phyloP scores from a whole-genome alignment of 2,888 invertebrate species.

The Metopia argyrocephala region DNA sequence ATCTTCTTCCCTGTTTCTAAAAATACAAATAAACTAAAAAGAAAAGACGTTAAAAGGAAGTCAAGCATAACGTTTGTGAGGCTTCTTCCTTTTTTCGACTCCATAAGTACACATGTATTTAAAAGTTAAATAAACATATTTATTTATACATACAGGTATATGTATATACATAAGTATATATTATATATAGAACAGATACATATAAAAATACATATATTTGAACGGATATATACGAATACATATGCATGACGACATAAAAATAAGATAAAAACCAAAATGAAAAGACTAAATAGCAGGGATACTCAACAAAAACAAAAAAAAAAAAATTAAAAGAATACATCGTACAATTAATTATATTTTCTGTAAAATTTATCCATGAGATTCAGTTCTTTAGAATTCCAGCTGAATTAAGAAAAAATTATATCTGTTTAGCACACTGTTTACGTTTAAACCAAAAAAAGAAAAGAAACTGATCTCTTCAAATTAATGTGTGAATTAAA shows the following conservation, averaged over 20 bases:
- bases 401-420: background rate
- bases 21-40: background rate
- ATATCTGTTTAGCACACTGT: slow-evolving; percentile 13
- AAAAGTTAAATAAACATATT: no score
- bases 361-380: background rate
- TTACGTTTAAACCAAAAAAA: background rate
- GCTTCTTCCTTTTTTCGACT: slow-evolving; percentile 64
- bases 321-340: background rate
- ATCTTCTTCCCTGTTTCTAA: background rate
- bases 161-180: background rate
- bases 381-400: background rate
- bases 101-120: slow-evolving; percentile 6
- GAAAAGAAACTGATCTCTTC: background rate
- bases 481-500: background rate
- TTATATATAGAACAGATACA: no score
- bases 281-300: slow-evolving; percentile 35
- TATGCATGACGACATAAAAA: background rate
- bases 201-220: slow-evolving; percentile 14
- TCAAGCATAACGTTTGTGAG: slow-evolving; percentile 68
- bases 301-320: slow-evolving; percentile 20
- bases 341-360: background rate
- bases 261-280: slow-evolving; percentile 19
- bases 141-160: background rate
- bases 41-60: slow-evolving; percentile 66
- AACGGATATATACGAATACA: background rate